These are phyloP conservation scores for Epizoanthus illoricatus DNA, from an alignment of 92 coral and sea anemone species.

Conservation along the genomic window DNA sequence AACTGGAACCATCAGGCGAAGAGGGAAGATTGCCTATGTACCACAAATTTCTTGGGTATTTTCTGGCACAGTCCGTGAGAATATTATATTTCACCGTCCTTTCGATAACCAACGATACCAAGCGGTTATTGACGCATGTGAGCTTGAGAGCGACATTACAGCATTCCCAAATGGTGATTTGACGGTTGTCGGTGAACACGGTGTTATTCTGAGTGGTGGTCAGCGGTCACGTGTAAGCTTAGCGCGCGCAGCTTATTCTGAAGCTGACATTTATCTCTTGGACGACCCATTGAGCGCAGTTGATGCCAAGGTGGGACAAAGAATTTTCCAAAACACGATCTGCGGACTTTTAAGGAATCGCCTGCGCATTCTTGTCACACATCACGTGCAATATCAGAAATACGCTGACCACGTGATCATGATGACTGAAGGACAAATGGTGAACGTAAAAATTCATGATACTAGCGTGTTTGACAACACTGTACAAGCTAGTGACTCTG, in stretches of 20 bases:
- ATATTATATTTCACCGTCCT: conserved; percentile 4
- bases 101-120: conserved; percentile 4
- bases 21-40: not conserved
- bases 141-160: conserved; percentile 8
- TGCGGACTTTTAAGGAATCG: not conserved
- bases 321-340: not conserved
- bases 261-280: not conserved
- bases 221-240: conserved; percentile 1
- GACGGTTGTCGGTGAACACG: conserved; percentile 14
- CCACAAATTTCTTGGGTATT: conserved; percentile 1
- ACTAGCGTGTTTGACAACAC: not conserved
- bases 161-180: not conserved
- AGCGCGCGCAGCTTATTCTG: not conserved
- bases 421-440: not conserved
- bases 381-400: not conserved
- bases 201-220: not conserved
- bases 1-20: not conserved
- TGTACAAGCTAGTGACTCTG: too few relatives aligned
- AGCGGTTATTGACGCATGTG: conserved; percentile 1
- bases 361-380: not conserved
- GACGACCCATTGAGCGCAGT: not conserved
- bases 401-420: not conserved
- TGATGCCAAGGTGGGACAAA: too few relatives aligned
- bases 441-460: not conserved
- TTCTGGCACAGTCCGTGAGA: not conserved